Evolutionary conservation across 2,888 invertebrate genomes (phyloP).

Genomic region (Cerastis rubricosa): DNA sequence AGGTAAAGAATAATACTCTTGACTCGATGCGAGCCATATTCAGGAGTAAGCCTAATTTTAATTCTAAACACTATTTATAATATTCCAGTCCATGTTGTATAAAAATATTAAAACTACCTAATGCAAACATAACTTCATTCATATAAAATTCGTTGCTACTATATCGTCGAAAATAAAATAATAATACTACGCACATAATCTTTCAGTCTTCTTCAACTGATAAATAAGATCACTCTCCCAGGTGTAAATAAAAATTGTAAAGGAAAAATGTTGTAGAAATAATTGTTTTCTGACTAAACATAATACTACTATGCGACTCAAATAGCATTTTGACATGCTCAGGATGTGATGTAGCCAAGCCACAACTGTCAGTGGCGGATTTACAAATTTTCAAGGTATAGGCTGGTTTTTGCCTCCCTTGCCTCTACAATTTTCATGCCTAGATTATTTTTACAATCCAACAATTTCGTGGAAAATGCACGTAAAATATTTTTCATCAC

Average conservation of each 20-base stretch:
- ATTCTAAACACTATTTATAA: slow-evolving; percentile 9
- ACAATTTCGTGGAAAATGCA: too few species aligned
- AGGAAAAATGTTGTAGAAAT: background rate
- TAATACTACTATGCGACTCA: background rate
- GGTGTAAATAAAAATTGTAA: slow-evolving; percentile 1
- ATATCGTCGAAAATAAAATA: background rate
- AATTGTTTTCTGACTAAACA: background rate
- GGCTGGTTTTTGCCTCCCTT: too few species aligned
- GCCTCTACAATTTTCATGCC: too few species aligned
- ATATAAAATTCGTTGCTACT: slow-evolving; percentile 12
- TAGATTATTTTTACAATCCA: too few species aligned
- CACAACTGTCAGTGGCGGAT: background rate
- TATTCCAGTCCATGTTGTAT: slow-evolving; percentile 1
- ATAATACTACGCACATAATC: slow-evolving; percentile 6
- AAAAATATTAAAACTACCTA: slow-evolving; percentile 27
- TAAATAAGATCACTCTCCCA: slow-evolving; percentile 1
- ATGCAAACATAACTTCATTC: slow-evolving; percentile 9
- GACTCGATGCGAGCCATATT: slow-evolving; percentile 50
- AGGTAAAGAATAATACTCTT: background rate
- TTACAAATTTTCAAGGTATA: too few species aligned
- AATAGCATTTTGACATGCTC: background rate
- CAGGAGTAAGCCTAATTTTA: slow-evolving; percentile 1
- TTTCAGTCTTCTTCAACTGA: slow-evolving; percentile 6
- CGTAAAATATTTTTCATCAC: too few species aligned
- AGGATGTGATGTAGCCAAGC: background rate